A percentile compares a stretch with the other conserved stretches of the same genome.
phyloP scores from a whole-genome alignment of 2,888 invertebrate genomes.

The Mellilla xanthometata region DNA sequence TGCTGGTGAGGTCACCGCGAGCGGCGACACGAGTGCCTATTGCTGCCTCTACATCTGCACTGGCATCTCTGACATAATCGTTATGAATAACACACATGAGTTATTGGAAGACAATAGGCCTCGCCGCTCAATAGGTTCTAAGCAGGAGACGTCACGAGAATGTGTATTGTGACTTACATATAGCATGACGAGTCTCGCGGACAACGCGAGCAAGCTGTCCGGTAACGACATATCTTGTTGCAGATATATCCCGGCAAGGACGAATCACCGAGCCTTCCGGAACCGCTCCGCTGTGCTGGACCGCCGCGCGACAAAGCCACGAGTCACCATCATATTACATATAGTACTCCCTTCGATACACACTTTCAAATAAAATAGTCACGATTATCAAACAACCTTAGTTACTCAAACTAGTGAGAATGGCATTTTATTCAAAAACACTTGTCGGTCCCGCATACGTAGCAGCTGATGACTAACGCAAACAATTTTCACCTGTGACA shows the following conservation, averaged over 20 bases:
- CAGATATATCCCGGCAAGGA: constrained; percentile 47
- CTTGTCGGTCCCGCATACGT: constrained; percentile 28
- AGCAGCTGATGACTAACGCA: constrained; percentile 43
- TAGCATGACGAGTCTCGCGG: constrained; percentile 43
- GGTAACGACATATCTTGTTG: constrained; percentile 49
- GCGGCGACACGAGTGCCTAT: constrained; percentile 52
- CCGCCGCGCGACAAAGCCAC: constrained; percentile 31
- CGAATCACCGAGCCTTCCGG: constrained; percentile 43
- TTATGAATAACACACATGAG: constrained; percentile 19
- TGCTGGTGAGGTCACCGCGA: constrained; percentile 45
- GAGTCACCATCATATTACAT: constrained; percentile 17
- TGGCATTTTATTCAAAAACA: constrained; percentile 31
- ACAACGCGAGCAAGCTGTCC: constrained; percentile 47
- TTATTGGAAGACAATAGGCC: constrained; percentile 24
- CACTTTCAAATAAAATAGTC: constrained; percentile 42
- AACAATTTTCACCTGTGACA: constrained; percentile 53
- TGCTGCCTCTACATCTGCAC: constrained; percentile 47
- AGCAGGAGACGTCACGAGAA: constrained; percentile 18
- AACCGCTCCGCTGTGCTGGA: constrained; percentile 29
- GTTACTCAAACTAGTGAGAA: constrained; percentile 21
- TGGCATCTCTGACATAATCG: constrained; percentile 31
- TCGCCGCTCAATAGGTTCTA: constrained; percentile 13
- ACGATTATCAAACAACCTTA: constrained; percentile 37
- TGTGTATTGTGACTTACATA: constrained; percentile 45
- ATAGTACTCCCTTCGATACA: constrained; percentile 18